Conservation (phyloP, 2,797 vertebrate genomes). For the Brachymystax lenok region DNA sequence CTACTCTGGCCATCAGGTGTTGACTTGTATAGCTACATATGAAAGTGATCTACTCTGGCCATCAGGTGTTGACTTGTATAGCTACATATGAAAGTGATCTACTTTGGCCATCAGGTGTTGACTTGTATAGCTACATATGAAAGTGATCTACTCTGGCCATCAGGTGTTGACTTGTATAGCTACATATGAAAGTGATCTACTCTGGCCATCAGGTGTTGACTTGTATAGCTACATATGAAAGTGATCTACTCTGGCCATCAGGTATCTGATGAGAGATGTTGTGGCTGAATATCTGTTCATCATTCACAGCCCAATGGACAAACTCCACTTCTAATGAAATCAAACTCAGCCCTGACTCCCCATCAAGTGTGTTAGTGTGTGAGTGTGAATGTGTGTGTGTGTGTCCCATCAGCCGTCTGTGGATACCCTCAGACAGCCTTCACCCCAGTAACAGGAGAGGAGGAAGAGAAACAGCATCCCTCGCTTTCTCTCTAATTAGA, state of each 20-base stretch:
- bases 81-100: too few species aligned
- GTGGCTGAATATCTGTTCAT: neutral
- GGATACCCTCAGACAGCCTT: constrained; percentile 65
- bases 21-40: too few species aligned
- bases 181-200: too few species aligned
- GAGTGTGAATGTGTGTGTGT: constrained; percentile 2
- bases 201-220: too few species aligned
- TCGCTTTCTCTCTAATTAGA: constrained; percentile 70
- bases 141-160: too few species aligned
- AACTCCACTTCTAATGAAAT: constrained; percentile 72
- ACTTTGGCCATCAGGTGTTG: too few species aligned
- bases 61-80: too few species aligned
- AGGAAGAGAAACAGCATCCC: constrained; percentile 50
- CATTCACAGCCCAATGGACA: constrained; percentile 60
- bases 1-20: too few species aligned
- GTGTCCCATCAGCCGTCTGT: constrained; percentile 56
- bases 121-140: too few species aligned
- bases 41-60: too few species aligned
- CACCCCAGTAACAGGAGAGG: constrained; percentile 51
- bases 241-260: neutral
- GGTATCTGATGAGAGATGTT: neutral
- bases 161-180: too few species aligned
- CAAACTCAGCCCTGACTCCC: constrained; percentile 59
- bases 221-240: too few species aligned
- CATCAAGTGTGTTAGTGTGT: constrained; percentile 9